Conservation (phyloP, 2,888 invertebrate genomes). For the Agrochola lychnidis region DNA sequence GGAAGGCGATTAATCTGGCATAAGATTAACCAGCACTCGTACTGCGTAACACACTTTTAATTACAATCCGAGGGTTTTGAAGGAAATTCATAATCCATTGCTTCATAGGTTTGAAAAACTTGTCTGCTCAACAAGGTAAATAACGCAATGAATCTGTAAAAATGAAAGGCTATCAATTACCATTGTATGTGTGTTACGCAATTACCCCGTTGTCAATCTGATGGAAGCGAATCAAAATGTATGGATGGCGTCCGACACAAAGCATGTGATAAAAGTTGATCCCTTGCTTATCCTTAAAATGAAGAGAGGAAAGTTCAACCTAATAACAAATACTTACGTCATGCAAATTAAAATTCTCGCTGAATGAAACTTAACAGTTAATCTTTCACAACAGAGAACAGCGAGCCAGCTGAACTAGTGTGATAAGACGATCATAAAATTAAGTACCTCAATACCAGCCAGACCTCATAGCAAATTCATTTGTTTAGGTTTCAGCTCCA, state of each 20-base stretch:
- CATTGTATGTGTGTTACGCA: not conserved
- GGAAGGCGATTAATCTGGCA: not conserved
- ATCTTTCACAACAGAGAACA: constrained; percentile 24
- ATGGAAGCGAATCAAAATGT: not conserved
- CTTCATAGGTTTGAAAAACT: not conserved
- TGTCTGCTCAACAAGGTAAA: not conserved
- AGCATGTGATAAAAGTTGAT: not conserved
- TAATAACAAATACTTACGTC: not conserved
- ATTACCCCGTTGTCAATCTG: not conserved
- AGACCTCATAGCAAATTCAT: constrained; percentile 41
- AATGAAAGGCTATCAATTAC: not conserved
- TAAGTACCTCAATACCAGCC: constrained; percentile 35
- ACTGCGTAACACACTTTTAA: not conserved
- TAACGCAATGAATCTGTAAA: not conserved
- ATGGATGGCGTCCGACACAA: not conserved
- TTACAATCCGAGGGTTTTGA: too few relatives aligned
- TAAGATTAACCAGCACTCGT: not conserved
- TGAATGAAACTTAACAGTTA: constrained; percentile 10
- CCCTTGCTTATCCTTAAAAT: not conserved
- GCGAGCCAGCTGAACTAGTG: constrained; percentile 52
- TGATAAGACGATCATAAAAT: constrained; percentile 63
- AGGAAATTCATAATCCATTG: not conserved
- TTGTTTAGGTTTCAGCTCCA: constrained; percentile 61
- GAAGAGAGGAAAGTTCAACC: not conserved
- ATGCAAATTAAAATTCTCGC: not conserved